phyloP scores from a whole-genome alignment of 2,888 invertebrate species.

The Drosophila kambysellisi region DNA sequence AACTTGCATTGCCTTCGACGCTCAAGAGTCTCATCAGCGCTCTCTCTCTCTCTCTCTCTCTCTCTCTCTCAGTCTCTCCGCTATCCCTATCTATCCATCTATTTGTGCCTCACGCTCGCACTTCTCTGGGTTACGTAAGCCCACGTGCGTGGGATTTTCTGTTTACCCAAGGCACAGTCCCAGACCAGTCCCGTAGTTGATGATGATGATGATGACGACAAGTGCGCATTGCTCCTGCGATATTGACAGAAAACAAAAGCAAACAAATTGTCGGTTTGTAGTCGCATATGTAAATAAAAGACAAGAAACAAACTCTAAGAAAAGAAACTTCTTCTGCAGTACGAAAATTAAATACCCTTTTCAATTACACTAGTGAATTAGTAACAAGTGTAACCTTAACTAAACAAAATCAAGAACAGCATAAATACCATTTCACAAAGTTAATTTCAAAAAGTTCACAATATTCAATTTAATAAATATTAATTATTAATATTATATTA shows the following conservation, averaged over 20 bases:
- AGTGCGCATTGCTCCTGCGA: conserved; percentile 66
- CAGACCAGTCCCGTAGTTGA: conserved; percentile 33
- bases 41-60: background rate
- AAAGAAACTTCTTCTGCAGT: background rate
- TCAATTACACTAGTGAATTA: background rate
- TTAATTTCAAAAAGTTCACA: no score
- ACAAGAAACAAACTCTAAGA: conserved; percentile 26
- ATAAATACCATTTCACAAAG: background rate
- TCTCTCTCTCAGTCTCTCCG: background rate
- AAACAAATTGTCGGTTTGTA: conserved; percentile 76
- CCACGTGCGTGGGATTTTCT: conserved; percentile 70
- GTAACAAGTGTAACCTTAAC: no score
- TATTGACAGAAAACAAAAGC: conserved; percentile 78
- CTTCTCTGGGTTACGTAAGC: conserved; percentile 50
- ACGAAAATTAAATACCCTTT: conserved; percentile 26
- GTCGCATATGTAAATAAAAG: conserved; percentile 72
- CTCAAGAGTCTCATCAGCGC: conserved; percentile 11
- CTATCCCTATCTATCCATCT: background rate
- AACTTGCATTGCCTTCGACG: conserved; percentile 60
- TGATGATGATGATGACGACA: conserved; percentile 66
- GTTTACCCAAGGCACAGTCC: conserved; percentile 63
- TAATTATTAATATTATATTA: no score
- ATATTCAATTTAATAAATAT: no score
- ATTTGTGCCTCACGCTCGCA: background rate
- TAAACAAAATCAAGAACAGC: background rate